These are phyloP conservation scores for Blennius ocellaris DNA, from an alignment of 2,113 vertebrate genomes.

Conservation along the genomic window DNA sequence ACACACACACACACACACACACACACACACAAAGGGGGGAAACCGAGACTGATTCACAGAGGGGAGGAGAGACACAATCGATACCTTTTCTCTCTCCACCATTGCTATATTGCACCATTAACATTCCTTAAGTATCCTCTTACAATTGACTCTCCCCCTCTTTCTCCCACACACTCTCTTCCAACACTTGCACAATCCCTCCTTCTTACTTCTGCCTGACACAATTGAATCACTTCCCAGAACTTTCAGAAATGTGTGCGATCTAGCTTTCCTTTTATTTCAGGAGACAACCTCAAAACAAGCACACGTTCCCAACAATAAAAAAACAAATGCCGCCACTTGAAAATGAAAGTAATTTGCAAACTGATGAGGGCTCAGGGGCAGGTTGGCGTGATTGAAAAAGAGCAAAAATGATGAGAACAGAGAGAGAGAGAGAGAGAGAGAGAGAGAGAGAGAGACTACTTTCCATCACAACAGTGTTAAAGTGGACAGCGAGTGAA, in stretches of 20 bases:
- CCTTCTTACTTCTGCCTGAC: background rate
- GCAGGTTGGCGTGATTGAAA: background rate
- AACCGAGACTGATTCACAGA: slow-evolving; percentile 7
- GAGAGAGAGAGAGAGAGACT: slow-evolving; percentile 6
- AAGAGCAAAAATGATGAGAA: background rate
- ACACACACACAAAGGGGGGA: background rate
- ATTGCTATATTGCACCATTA: slow-evolving; percentile 67
- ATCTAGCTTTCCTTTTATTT: slow-evolving; percentile 19
- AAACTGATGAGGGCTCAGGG: slow-evolving; percentile 2
- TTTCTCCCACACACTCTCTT: background rate
- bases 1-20: slow-evolving; percentile 16
- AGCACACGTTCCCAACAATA: background rate
- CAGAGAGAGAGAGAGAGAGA: slow-evolving; percentile 1
- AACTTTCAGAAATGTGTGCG: slow-evolving; percentile 12
- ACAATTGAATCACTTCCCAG: slow-evolving; percentile 11
- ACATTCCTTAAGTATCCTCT: slow-evolving; percentile 65
- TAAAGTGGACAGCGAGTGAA: slow-evolving; percentile 50
- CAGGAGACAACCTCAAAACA: slow-evolving; percentile 8
- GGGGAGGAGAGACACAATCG: slow-evolving; percentile 49
- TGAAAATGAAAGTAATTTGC: background rate
- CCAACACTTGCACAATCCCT: background rate
- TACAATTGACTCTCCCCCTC: slow-evolving; percentile 32
- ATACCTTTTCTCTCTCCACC: slow-evolving; percentile 44
- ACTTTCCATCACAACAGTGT: slow-evolving; percentile 54
- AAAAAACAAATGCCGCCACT: too few relatives aligned